Percentiles rank a stretch among this genome's conserved stretches.
Conservation (phyloP, 2,113 vertebrate genomes). For the Falcunculus frontatus region DNA sequence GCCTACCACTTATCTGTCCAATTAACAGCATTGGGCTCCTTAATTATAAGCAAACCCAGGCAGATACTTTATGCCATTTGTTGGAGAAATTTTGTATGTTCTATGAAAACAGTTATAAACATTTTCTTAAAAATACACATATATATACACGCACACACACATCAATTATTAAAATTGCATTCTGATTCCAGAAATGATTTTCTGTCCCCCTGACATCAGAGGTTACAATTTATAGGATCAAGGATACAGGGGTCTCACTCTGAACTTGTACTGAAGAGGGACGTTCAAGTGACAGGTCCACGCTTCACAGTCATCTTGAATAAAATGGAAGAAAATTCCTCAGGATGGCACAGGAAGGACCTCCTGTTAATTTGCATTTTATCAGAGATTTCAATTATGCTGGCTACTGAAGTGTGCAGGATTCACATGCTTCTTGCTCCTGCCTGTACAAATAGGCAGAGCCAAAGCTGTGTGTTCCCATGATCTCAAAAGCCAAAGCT, state of each 20-base stretch:
- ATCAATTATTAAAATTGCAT: not conserved
- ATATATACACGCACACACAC: rapidly evolving
- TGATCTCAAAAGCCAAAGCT: not conserved
- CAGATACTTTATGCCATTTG: not conserved
- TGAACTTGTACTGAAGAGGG: not conserved
- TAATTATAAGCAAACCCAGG: not conserved
- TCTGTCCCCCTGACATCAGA: not conserved
- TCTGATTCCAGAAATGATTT: not conserved
- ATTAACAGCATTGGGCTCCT: not conserved
- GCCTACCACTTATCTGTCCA: not conserved
- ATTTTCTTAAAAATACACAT: not conserved
- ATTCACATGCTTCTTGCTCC: not conserved
- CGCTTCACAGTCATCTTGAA: not conserved
- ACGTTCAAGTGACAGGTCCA: not conserved
- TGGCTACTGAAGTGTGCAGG: not conserved
- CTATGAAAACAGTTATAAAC: not conserved
- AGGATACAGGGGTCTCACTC: not conserved
- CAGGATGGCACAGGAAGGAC: not conserved
- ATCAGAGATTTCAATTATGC: not conserved
- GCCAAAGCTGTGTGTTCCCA: not conserved
- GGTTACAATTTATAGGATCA: not conserved
- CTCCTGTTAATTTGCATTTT: not conserved
- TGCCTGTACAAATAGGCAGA: not conserved
- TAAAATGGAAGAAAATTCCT: not conserved
- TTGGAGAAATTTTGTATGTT: not conserved